These are phyloP conservation scores for Scarus forsteni DNA, from an alignment of 2,797 vertebrate species.

Conservation along the genomic window DNA sequence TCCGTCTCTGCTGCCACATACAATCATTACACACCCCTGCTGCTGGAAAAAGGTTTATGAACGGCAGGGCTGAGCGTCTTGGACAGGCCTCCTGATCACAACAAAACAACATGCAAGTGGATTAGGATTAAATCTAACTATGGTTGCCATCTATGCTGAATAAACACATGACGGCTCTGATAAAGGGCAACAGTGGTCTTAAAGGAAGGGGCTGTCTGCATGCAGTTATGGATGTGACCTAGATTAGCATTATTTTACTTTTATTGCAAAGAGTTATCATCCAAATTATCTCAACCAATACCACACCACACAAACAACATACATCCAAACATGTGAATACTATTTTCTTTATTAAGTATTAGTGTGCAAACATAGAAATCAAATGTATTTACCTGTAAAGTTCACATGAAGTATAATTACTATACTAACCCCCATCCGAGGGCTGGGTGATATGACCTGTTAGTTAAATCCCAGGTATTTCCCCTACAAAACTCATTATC, in stretches of 20 bases:
- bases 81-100: constrained; percentile 68
- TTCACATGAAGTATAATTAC: no score
- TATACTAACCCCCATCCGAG: no score
- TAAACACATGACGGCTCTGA: constrained; percentile 69
- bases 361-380: no score
- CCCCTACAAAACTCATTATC: no score
- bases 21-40: constrained; percentile 10
- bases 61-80: constrained; percentile 57
- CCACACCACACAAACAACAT: no score
- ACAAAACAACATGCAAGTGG: constrained; percentile 81
- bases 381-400: no score
- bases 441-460: no score
- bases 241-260: neutral
- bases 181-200: constrained; percentile 72
- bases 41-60: constrained; percentile 16
- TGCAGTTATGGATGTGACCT: constrained; percentile 1
- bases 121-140: constrained; percentile 86
- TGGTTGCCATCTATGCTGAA: constrained; percentile 57
- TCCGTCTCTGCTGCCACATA: constrained; percentile 15
- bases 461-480: no score
- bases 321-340: no score
- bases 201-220: constrained; percentile 15
- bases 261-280: no score
- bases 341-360: no score
- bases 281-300: no score